Base-by-base conservation (phyloP, 2,888 invertebrate species). In the Emmelina monodactyla region DNA sequence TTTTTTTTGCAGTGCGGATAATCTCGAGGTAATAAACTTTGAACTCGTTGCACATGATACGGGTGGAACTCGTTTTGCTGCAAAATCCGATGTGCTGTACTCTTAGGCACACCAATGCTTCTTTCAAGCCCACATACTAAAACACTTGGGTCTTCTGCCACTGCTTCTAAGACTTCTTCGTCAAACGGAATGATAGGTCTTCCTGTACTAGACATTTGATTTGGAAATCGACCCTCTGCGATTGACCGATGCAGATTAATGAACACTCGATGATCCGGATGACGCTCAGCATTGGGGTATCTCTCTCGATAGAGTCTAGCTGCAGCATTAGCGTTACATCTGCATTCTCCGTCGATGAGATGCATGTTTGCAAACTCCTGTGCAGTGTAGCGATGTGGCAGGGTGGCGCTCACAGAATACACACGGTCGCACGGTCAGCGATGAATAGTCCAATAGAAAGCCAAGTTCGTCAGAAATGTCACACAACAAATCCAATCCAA, bases 131-230 rank as follows among this genome's bases (percentile, higher is more conserved):
- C 34, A 30, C 41, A 35, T 33, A 42, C 39, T 19, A 37, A 44
- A 28, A 34, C 43, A 34, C 33, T 33, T 16, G 40, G 38, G 14
- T 41, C 37, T 30, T 30, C 28, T 32, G 31, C 22, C 34, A 40
- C 35, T 42, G 42, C 33, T 30, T 42, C 34, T 16, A 45, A 33
- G 31, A 38, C 41, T 33, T 35, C 42, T 37, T 46, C 46, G 31
- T 43, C 46, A 35, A 43, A 33, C 30, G 36, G 33, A 32, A 30
- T 33, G 19, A 34, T 35, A 35, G 40, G 42, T 39, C 43, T 36
- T 40, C 43, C 43, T 34, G 22, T 39, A 32, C 32, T 19, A 32
- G 19, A 16, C 22, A 22, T 22, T 7, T 5, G 9, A 32, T 36
- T 31, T 31, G 39, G 39, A 14, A 40, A 22, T 31, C 40, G 22